These are phyloP conservation scores for Drosophila asahinai DNA, from an alignment of 1,140 invertebrate genomes.

Conservation along the genomic window DNA sequence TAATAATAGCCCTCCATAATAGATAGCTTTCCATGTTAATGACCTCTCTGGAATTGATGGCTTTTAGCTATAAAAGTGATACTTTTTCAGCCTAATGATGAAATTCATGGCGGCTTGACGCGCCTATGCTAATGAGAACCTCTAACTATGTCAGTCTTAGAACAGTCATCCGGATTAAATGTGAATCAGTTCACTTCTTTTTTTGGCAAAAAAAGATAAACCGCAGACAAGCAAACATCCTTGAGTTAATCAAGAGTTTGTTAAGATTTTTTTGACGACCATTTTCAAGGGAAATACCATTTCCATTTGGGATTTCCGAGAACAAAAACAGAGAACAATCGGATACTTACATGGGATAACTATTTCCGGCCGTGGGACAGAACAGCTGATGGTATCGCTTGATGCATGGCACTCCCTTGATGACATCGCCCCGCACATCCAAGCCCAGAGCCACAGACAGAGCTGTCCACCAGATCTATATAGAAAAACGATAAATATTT, in stretches of 20 bases:
- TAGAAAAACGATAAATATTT: slow-evolving; percentile 44
- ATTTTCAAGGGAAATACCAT: slow-evolving; percentile 23
- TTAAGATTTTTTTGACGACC: not conserved
- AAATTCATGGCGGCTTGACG: slow-evolving; percentile 31
- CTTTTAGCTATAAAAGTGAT: slow-evolving; percentile 1
- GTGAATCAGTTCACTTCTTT: slow-evolving; percentile 34
- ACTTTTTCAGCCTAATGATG: slow-evolving; percentile 29
- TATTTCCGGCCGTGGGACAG: slow-evolving; percentile 95
- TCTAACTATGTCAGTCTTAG: slow-evolving; percentile 22
- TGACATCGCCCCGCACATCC: slow-evolving; percentile 93
- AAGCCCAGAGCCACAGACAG: slow-evolving; percentile 93
- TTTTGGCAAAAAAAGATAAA: slow-evolving; percentile 23
- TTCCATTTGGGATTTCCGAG: slow-evolving; percentile 32
- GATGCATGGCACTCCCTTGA: slow-evolving; percentile 94
- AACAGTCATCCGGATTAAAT: slow-evolving; percentile 43
- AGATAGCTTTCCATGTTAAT: slow-evolving; percentile 16
- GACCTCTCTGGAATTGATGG: slow-evolving; percentile 10
- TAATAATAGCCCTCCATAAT: not conserved
- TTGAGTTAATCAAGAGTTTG: slow-evolving; percentile 25
- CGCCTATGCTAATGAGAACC: slow-evolving; percentile 41
- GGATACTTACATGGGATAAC: slow-evolving; percentile 94
- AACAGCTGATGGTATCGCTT: slow-evolving; percentile 95
- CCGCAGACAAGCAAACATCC: slow-evolving; percentile 47
- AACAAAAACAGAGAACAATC: slow-evolving; percentile 16
- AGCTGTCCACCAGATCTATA: slow-evolving; percentile 95